Base-by-base conservation (phyloP, 2,888 invertebrate genomes). In the Amphipoea oculea region DNA sequence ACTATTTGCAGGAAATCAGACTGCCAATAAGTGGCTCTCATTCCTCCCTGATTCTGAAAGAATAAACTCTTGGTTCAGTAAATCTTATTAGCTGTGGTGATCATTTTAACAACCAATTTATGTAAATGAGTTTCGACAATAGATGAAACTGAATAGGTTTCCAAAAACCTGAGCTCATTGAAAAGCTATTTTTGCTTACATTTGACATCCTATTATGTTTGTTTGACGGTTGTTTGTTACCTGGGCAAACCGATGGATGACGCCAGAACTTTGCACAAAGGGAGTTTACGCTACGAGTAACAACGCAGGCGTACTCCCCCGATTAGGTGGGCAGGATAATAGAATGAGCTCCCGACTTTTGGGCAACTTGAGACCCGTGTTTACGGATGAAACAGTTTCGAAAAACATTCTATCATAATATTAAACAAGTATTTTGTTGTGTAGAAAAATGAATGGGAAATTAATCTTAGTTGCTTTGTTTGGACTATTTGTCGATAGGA, bases 251-350 rank as follows among this genome's bases (percentile, higher is more conserved):
- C 83, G 63, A 68, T 81, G 78, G 80, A 79, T 86, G 78, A 78
- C 67, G 79, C 66, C 62, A 69, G 48, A 88, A 88, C 77, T 83
- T 81, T 45, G 40, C 73, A 88, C 81, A 88, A 86, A 86, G 81
- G 70, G 42, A 76, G 81, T 83, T 79, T 75, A 67, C 75, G 86
- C 71, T 86, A 85, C 83, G 73, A 54, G 20, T 48, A 85, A 79
- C 79, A 79, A 86, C 72, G 76, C 65, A 23, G 65, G 57, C 83
- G 40, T 80, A 77, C 84, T 78, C 70, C 69, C 62, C 65, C 73
- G 86, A 88, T 85, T 82, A 86, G 86, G 79, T 85, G 57, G 74
- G 68, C 57, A 79, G 84, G 79, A 86, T 86, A 82, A 87, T 87
- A 80, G 78, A 80, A 74, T 85, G 79, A 86, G 76, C 74, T 76